phyloP scores from a whole-genome alignment of 2,797 vertebrate species.

The Masticophis lateralis region DNA sequence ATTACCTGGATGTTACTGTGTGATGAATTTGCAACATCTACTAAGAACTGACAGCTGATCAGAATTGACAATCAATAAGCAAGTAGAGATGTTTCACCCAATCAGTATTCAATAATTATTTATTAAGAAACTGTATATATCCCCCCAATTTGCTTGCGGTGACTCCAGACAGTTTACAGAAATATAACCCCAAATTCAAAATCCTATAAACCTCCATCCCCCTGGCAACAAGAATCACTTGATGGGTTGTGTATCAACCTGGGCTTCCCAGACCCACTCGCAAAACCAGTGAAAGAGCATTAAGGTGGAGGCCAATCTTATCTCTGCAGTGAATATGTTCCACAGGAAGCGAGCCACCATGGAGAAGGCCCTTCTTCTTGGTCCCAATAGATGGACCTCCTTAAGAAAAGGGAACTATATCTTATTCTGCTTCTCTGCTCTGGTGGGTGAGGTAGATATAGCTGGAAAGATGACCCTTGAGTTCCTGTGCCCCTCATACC shows the following conservation, averaged over 20 bases:
- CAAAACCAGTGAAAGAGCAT: background rate
- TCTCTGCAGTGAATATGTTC: background rate
- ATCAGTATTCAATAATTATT: background rate
- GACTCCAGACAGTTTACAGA: background rate
- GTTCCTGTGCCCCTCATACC: background rate
- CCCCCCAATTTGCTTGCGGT: background rate
- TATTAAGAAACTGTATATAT: background rate
- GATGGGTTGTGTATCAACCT: background rate
- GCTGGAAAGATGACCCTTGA: background rate
- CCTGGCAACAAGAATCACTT: background rate
- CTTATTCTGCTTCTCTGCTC: background rate
- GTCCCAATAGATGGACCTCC: background rate
- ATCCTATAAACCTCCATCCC: background rate
- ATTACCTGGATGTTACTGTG: background rate
- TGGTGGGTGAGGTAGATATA: background rate
- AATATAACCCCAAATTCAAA: background rate
- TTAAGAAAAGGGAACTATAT: background rate
- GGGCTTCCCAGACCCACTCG: background rate
- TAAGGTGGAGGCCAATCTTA: background rate
- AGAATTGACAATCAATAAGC: background rate
- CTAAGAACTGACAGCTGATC: background rate
- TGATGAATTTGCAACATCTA: background rate
- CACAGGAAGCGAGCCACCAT: background rate
- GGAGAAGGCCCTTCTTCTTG: background rate
- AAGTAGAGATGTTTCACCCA: background rate